Conservation (phyloP, 2,113 vertebrate species). For the Forbesichthys papilliferus region DNA sequence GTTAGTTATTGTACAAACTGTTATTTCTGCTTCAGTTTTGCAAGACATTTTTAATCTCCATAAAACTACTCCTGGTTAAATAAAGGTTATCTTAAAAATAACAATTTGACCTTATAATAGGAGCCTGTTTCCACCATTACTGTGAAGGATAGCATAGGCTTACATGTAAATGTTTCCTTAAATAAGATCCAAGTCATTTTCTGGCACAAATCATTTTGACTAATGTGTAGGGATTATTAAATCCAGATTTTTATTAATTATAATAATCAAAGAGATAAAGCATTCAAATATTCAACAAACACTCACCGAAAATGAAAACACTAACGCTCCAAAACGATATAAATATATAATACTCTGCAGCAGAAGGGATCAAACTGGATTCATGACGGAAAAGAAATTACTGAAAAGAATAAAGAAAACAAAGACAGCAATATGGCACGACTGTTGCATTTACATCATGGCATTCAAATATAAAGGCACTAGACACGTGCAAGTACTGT, state of each 20-base stretch:
- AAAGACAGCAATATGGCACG: not conserved
- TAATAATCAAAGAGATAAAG: conserved; percentile 37
- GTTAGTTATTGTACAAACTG: too few species aligned
- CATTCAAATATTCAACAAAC: conserved; percentile 27
- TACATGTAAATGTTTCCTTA: too few species aligned
- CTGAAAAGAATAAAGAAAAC: not conserved
- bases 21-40: too few species aligned
- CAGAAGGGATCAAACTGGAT: not conserved
- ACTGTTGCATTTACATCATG: conserved; percentile 14
- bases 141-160: too few species aligned
- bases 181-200: too few species aligned
- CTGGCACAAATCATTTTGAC: too few species aligned
- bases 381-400: not conserved
- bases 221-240: too few species aligned
- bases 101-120: too few species aligned
- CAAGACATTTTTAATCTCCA: too few species aligned
- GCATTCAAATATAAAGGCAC: conserved; percentile 54
- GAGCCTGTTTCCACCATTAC: too few species aligned
- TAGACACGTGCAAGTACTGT: conserved; percentile 46
- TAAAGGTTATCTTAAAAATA: too few species aligned
- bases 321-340: conserved; percentile 21
- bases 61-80: too few species aligned
- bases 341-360: conserved; percentile 45
- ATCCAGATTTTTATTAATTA: conserved; percentile 43
- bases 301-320: conserved; percentile 39